Evolutionary conservation across 2,113 vertebrate genomes (phyloP).

Genomic region (Gobio gobio): DNA sequence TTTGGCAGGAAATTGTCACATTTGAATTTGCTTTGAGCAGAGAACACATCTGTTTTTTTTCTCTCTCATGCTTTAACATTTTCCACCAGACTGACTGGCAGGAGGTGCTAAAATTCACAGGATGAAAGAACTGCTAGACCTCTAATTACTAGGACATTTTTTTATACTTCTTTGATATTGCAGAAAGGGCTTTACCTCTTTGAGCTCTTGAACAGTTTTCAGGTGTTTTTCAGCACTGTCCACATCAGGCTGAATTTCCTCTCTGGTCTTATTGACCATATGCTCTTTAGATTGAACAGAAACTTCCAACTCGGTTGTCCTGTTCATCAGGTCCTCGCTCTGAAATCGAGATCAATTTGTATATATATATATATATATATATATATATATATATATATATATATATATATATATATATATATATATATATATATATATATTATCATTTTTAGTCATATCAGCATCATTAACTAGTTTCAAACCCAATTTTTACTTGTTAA

Average conservation of each 20-base stretch:
- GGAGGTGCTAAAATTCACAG: slow-evolving; percentile 13
- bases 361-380: no score
- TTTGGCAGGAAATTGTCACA: slow-evolving; percentile 44
- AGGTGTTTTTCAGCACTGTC: slow-evolving; percentile 57
- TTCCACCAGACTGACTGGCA: slow-evolving; percentile 1
- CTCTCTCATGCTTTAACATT: slow-evolving; percentile 1
- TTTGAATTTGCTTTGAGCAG: slow-evolving; percentile 38
- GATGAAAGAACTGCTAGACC: slow-evolving; percentile 1
- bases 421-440: no score
- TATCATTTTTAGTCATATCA: neutral
- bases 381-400: no score
- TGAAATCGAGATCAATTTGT: slow-evolving; percentile 27
- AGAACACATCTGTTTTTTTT: slow-evolving; percentile 18
- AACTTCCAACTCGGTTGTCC: slow-evolving; percentile 63
- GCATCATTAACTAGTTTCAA: neutral
- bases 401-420: no score
- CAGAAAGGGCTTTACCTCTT: slow-evolving; percentile 63
- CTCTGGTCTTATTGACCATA: slow-evolving; percentile 59
- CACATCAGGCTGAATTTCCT: slow-evolving; percentile 56
- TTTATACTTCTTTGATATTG: neutral
- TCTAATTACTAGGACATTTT: neutral
- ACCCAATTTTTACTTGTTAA: neutral
- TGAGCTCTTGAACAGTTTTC: slow-evolving; percentile 58
- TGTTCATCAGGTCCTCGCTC: slow-evolving; percentile 57
- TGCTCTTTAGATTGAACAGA: slow-evolving; percentile 64